phyloP scores from a whole-genome alignment of 92 coral and sea anemone species.

The Porites cylindrica region DNA sequence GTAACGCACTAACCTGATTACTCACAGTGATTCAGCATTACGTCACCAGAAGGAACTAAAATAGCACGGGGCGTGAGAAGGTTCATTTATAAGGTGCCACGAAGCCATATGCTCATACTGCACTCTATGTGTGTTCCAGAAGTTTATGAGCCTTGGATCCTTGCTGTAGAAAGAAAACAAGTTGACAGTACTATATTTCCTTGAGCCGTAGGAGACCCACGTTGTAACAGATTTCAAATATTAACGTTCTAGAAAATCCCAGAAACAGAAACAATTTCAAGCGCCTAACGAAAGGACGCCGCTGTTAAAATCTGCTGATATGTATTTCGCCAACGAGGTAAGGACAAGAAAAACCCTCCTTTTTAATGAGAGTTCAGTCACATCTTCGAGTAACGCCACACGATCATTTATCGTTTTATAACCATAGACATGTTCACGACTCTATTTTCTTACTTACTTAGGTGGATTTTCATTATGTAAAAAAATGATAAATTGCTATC shows the following conservation, averaged over 20 bases:
- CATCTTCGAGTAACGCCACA: neutral
- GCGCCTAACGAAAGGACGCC: constrained; percentile 20
- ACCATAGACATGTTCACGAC: neutral
- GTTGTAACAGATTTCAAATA: neutral
- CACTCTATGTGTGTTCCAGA: constrained; percentile 2
- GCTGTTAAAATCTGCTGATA: constrained; percentile 7
- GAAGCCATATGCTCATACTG: constrained; percentile 18
- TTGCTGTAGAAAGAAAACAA: neutral
- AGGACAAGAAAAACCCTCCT: neutral
- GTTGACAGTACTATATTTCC: neutral
- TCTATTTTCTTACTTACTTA: neutral
- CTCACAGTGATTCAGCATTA: constrained; percentile 38
- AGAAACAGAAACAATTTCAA: neutral
- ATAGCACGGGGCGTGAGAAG: constrained; percentile 41
- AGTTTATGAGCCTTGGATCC: constrained; percentile 32
- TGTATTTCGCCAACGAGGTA: constrained; percentile 41
- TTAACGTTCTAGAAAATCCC: neutral
- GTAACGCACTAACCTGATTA: neutral
- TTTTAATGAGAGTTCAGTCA: neutral
- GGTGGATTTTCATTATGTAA: neutral
- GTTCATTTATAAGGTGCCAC: constrained; percentile 14
- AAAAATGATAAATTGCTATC: neutral
- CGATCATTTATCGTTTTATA: neutral
- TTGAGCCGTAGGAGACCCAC: neutral
- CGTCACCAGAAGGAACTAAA: constrained; percentile 24